Base-by-base conservation (phyloP, 2,113 vertebrate species). In the Prinia subflava region DNA sequence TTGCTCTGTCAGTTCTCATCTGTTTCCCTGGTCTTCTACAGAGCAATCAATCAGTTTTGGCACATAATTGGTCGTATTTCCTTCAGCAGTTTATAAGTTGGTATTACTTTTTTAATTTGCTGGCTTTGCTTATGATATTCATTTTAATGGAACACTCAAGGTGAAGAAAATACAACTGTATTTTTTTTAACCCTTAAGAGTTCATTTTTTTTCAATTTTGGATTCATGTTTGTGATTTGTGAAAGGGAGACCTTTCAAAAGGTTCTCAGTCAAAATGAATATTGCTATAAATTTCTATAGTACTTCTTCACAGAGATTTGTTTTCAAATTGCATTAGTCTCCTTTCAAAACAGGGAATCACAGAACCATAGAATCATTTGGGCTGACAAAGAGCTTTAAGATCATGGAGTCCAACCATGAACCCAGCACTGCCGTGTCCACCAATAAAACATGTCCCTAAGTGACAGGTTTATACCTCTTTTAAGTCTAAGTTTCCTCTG, bases 401-500 rank as follows among this genome's bases (percentile, higher is more conserved):
- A 25, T 53, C 8, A 13, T 18, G 0, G 13, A 62, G 30, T 46
- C 21, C 41, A 55, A 3, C 53, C 19, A 17, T 10, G n/a, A 25
- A 41, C n/a, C 3, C 37, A 53, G 11, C 62, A 9, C 4, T 60
- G 23, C 20, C 1, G 1, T 39, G 37, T 23, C 44, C 33, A 12
- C n/a, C 23, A 30, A 17, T 75, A 46, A 82, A 25, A 20, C 30
- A 27, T 1, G 1, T 24, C 68, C 4, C 0, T 16, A 37, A n/a
- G 4, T 24, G 5, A 4, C 24, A 17, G 0, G 0, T 74, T 28
- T 59, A 20, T 5, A 4, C 28, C 7, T 21, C 8, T 52, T 59
- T 25, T 46, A 46, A 75, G 10, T n/a, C 10, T 35, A 22, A 47
- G 18, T 62, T 39, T 83, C 2, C 25, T 42, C 15, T 75, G 60